Evolutionary conservation across 1,140 invertebrate species (phyloP), one percentile per base, ranked within the genome.

Genomic region (Aphidius gifuensis): DNA sequence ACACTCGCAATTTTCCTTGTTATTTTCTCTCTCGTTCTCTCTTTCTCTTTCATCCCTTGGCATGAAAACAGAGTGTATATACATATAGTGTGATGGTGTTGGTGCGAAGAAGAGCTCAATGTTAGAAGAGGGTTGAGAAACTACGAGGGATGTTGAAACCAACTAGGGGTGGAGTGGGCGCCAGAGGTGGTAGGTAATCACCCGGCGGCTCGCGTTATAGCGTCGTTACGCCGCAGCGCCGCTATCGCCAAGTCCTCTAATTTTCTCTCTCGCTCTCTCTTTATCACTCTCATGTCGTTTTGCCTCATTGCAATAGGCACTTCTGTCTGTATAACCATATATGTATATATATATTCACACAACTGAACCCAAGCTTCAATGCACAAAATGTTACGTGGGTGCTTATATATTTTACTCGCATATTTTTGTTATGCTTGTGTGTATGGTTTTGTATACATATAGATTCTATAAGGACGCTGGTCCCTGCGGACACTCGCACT

Each of bases 141-240:
- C 0, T 44, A 8, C 23, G 38, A 16, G 56, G 39, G 59, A 53
- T 51, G 51, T 51, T 60, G 40, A 42, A 32, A 32, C 38, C 49
- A 45, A 49, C 40, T 51, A 49, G 48, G 47, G 8, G 23, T 8
- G 38, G 23, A 21, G n/a, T 32, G 21, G 43, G 60, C 64, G 66
- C 61, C 66, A 64, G 60, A 66, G 66, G 66, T 68, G 66, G 66
- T 68, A 68, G 66, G 66, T 68, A 68, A 68, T 68, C 66, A 68
- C 66, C 66, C 66, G 64, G 66, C 64, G 66, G 66, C 64, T 64
- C 64, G 64, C 66, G 66, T 68, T 68, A 68, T 68, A 68, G 66
- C 64, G 66, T 68, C 66, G 66, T 68, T 68, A 68, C 64, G 64
- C 61, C 66, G 64, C 66, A 68, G 61, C 66, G 61, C 55, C 59